phyloP scores from a whole-genome alignment of 2,113 vertebrate genomes.

The Archocentrus centrarchus region DNA sequence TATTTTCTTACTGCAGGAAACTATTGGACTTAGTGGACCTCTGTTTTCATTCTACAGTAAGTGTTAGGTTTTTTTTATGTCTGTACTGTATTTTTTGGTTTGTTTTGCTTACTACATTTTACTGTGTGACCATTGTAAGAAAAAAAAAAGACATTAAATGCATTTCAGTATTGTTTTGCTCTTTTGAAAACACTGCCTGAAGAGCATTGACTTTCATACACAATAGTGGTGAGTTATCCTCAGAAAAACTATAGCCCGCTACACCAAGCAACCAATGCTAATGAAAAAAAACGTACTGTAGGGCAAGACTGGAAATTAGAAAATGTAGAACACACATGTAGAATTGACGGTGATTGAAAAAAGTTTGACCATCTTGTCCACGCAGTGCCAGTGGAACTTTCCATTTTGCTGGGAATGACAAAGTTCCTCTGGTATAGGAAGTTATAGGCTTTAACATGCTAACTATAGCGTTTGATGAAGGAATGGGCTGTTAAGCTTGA shows the following conservation, averaged over 20 bases:
- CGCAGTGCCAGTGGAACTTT: neutral
- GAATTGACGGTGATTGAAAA: neutral
- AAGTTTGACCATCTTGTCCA: neutral
- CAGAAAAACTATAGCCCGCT: neutral
- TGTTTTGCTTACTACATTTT: neutral
- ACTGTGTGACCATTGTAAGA: neutral
- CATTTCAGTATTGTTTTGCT: neutral
- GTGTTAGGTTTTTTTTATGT: neutral
- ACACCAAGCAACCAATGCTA: neutral
- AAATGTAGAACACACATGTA: neutral
- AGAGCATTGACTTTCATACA: neutral
- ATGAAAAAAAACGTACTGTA: neutral
- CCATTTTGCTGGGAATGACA: neutral
- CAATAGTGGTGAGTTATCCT: neutral
- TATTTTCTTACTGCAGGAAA: neutral
- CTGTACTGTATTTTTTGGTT: neutral
- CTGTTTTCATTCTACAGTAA: neutral
- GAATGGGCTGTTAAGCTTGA: neutral
- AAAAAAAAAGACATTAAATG: neutral
- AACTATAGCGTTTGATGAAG: neutral
- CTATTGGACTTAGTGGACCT: neutral
- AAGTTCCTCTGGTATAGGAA: neutral
- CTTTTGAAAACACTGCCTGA: neutral
- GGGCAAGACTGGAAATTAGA: neutral
- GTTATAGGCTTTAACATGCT: neutral